Base-by-base conservation (phyloP, 2,797 vertebrate species). In the Gallinago nigripennis region DNA sequence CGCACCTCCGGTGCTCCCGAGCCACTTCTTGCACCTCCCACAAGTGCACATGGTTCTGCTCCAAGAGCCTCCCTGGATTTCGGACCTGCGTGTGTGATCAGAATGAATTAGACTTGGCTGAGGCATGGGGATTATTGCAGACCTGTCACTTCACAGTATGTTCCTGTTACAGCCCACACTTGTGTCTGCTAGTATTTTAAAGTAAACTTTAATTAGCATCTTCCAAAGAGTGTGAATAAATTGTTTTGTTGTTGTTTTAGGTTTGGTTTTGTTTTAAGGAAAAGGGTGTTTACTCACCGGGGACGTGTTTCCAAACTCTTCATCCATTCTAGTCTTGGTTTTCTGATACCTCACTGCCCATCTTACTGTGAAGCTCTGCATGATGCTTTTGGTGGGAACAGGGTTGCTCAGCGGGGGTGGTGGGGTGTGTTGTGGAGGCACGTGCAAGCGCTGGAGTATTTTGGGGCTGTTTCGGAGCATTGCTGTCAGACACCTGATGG, bases 141-240 rank as follows among this genome's bases (percentile, higher is more conserved):
- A 96, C 95, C 95, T 97, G 95, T 95, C 95, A 96, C 71, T 96
- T 97, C 92, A 96, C 95, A 96, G 96, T 28, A 94, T 96, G 92
- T 96, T 96, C 95, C 94, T 92, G 95, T 94, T 96, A 95, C 96
- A 94, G 94, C 96, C 95, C 94, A 96, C 96, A 96, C 92, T 94
- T 68, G 0, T 97, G 95, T 96, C 95, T 97, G 95, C 94, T 96
- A 90, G 95, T 92, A 93, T 96, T 78, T 96, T 91, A 94, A 96
- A 96, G 89, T 91, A 93, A 94, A 80, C 71, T 73, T 96, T 96
- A 95, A 96, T 96, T 97, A 91, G 89, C 84, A 94, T 97, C 93
- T 96, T 90, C 83, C 48, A 1, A 46, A 93, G 82, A 94, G 95
- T 95, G 92, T 84, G 71, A 95, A 94, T 94, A 96, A 90, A 94